phyloP scores from a whole-genome alignment of 2,888 invertebrate species.

The Nipponacmea schrenckii region DNA sequence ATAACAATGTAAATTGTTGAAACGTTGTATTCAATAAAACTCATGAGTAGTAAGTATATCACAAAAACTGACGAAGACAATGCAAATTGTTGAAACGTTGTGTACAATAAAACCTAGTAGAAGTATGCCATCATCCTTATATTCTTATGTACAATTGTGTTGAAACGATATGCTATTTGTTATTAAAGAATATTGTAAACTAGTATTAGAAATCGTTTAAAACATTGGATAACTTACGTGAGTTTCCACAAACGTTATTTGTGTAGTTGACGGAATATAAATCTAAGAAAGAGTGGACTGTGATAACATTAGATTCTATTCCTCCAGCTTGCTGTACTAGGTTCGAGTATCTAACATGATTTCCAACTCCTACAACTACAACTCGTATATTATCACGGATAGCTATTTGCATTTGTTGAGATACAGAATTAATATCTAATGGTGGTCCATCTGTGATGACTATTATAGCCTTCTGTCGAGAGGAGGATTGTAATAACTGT shows the following conservation, averaged over 20 bases:
- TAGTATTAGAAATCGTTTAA: too few relatives aligned
- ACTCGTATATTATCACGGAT: slow-evolving; percentile 1
- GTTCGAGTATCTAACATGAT: not conserved
- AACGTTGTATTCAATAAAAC: too few relatives aligned
- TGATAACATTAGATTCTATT: slow-evolving; percentile 3
- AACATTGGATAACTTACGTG: too few relatives aligned
- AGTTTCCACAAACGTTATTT: slow-evolving; percentile 7
- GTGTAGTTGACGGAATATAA: slow-evolving; percentile 13
- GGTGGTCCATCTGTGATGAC: slow-evolving; percentile 20
- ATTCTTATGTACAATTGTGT: too few relatives aligned
- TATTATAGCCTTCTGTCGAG: not conserved
- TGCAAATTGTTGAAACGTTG: not conserved
- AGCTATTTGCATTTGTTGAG: not conserved
- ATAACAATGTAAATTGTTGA: not conserved
- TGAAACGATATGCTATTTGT: too few relatives aligned
- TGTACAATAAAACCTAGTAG: too few relatives aligned
- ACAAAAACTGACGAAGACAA: too few relatives aligned
- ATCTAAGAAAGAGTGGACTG: slow-evolving; percentile 8
- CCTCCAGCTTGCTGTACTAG: slow-evolving; percentile 11
- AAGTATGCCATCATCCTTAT: too few relatives aligned
- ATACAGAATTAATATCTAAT: not conserved
- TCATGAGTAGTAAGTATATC: too few relatives aligned
- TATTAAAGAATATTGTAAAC: too few relatives aligned
- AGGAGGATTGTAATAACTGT: not conserved
- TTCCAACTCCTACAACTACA: slow-evolving; percentile 14